These are phyloP conservation scores for Lycophotia porphyrea DNA, from an alignment of 2,888 invertebrate species.

Conservation along the genomic window DNA sequence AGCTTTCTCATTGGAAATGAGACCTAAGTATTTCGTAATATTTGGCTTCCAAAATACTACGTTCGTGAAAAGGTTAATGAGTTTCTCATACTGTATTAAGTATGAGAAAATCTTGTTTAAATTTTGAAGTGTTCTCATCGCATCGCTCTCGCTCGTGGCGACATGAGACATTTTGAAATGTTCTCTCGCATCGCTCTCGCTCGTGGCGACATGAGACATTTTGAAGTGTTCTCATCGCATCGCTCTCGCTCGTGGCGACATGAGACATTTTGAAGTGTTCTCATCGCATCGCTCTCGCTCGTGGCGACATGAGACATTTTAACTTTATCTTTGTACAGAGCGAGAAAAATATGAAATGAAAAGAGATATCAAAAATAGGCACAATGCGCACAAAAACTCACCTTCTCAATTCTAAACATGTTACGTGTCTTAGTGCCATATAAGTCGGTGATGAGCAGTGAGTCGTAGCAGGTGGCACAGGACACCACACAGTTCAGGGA, in stretches of 20 bases:
- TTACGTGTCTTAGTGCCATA: conserved; percentile 89
- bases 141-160: neutral
- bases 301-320: neutral
- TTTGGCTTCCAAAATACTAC: neutral
- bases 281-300: neutral
- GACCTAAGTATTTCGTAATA: neutral
- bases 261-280: neutral
- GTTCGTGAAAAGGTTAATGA: neutral
- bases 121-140: neutral
- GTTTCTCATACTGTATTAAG: too few species aligned
- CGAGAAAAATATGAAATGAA: neutral
- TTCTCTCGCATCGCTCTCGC: neutral
- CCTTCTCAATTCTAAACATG: conserved; percentile 90
- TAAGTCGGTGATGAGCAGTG: conserved; percentile 92
- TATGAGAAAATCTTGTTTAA: neutral
- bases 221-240: neutral
- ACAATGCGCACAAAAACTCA: conserved; percentile 36
- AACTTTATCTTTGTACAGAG: neutral
- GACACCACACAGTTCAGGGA: conserved; percentile 93
- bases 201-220: too few species aligned
- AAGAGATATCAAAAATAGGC: neutral
- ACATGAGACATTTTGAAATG: neutral
- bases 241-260: neutral
- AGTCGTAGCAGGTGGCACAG: conserved; percentile 91
- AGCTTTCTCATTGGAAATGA: neutral